Conservation (phyloP, 2,113 vertebrate genomes). For the Ochotona princeps region DNA sequence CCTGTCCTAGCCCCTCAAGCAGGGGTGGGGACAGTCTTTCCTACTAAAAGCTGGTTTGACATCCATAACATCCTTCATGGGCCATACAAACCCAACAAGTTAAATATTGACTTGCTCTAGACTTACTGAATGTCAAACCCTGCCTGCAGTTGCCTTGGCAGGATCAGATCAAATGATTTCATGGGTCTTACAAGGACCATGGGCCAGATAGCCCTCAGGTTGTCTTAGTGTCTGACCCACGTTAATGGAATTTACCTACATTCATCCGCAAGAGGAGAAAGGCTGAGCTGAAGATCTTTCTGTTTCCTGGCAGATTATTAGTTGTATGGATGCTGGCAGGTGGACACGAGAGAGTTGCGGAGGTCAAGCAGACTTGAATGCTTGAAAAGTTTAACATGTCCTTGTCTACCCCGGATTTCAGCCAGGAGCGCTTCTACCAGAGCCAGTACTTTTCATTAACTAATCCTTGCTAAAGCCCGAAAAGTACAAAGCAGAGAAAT, state of each 20-base stretch:
- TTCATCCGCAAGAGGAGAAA: background rate
- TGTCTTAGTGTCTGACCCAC: background rate
- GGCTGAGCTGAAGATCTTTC: background rate
- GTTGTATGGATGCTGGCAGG: background rate
- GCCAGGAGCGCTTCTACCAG: background rate
- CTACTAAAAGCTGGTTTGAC: no score
- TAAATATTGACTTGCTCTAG: no score
- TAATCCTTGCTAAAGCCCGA: background rate
- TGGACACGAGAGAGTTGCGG: background rate
- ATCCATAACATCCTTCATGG: no score
- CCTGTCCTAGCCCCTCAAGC: background rate
- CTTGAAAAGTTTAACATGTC: no score
- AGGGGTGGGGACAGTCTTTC: no score
- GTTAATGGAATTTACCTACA: background rate
- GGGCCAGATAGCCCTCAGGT: no score
- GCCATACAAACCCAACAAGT: no score
- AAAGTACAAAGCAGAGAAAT: constrained; percentile 1
- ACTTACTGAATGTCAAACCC: no score
- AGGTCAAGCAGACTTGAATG: background rate
- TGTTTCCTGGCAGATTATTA: background rate
- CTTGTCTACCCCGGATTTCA: background rate
- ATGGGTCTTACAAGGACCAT: no score
- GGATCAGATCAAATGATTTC: no score
- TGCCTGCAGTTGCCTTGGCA: no score
- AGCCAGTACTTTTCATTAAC: background rate